Conservation (phyloP, 2,797 vertebrate genomes). For the Acrossocheilus fasciatus region DNA sequence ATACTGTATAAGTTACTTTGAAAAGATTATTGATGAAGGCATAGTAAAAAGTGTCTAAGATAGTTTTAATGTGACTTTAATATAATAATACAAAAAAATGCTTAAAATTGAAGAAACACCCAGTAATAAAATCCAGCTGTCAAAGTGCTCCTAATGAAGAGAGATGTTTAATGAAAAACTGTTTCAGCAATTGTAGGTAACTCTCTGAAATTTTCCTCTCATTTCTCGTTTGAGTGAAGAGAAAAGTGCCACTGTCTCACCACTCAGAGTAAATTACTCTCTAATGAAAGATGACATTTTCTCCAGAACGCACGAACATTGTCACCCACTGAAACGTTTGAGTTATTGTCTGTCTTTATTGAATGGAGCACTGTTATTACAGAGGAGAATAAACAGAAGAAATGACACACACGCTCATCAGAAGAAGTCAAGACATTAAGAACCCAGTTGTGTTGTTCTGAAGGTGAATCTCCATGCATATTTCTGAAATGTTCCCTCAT, state of each 20-base stretch:
- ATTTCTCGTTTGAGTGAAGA: slow-evolving; percentile 17
- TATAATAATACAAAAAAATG: background rate
- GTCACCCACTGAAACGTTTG: slow-evolving; percentile 53
- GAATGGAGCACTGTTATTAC: slow-evolving; percentile 67
- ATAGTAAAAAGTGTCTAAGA: background rate
- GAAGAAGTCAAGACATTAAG: slow-evolving; percentile 14
- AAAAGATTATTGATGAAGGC: background rate
- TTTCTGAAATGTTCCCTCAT: slow-evolving; percentile 68
- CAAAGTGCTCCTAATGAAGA: slow-evolving; percentile 11
- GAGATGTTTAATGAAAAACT: slow-evolving; percentile 23
- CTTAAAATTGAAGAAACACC: background rate
- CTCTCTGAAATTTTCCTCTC: background rate
- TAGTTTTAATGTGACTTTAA: background rate
- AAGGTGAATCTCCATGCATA: slow-evolving; percentile 1
- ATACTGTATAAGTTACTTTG: background rate
- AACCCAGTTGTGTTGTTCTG: slow-evolving; percentile 1
- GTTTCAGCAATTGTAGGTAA: slow-evolving; percentile 15
- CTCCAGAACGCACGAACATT: slow-evolving; percentile 49
- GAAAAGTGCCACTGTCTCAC: background rate
- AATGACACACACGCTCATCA: slow-evolving; percentile 5
- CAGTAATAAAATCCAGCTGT: slow-evolving; percentile 20
- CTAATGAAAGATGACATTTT: slow-evolving; percentile 65
- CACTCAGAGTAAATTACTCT: slow-evolving; percentile 23
- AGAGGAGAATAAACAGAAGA: slow-evolving; percentile 62
- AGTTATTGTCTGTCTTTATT: slow-evolving; percentile 59